These are phyloP conservation scores for Pissodes strobi DNA, from an alignment of 1,140 invertebrate genomes.

Conservation along the genomic window DNA sequence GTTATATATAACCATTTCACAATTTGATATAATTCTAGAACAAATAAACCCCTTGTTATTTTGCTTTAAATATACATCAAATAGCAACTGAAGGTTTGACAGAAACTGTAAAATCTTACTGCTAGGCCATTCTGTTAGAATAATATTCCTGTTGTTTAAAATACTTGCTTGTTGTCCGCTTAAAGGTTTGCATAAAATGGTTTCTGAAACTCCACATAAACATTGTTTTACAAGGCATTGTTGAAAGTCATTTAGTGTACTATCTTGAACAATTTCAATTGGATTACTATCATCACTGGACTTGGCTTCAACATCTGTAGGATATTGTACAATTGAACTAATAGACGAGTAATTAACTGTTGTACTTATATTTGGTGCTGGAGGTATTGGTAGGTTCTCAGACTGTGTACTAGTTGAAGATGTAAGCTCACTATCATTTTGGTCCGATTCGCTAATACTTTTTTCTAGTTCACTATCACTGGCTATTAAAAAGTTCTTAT, in stretches of 20 bases:
- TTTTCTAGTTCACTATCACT: conserved; percentile 43
- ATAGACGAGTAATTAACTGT: not conserved
- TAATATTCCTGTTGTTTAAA: conserved; percentile 49
- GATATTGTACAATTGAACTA: conserved; percentile 19
- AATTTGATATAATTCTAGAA: conserved; percentile 74
- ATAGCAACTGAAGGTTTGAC: conserved; percentile 79
- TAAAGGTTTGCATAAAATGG: conserved; percentile 70
- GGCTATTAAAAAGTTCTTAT: conserved; percentile 42
- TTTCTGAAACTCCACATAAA: conserved; percentile 75
- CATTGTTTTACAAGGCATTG: conserved; percentile 71
- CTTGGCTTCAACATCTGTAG: not conserved
- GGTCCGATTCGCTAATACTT: conserved; percentile 35
- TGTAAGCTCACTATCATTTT: conserved; percentile 23
- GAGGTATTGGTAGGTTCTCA: conserved; percentile 44
- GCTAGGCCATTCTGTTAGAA: conserved; percentile 71
- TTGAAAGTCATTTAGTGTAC: conserved; percentile 60
- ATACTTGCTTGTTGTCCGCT: conserved; percentile 63
- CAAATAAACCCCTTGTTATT: conserved; percentile 80
- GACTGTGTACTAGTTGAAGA: conserved; percentile 25
- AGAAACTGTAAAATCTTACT: conserved; percentile 75
- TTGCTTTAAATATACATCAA: conserved; percentile 83
- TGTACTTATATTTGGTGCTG: conserved; percentile 46
- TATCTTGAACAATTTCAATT: not conserved
- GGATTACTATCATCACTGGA: not conserved
- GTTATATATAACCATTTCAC: conserved; percentile 77